Evolutionary conservation across 2,797 vertebrate species (phyloP).

Genomic region (Urosaurus nigricauda): DNA sequence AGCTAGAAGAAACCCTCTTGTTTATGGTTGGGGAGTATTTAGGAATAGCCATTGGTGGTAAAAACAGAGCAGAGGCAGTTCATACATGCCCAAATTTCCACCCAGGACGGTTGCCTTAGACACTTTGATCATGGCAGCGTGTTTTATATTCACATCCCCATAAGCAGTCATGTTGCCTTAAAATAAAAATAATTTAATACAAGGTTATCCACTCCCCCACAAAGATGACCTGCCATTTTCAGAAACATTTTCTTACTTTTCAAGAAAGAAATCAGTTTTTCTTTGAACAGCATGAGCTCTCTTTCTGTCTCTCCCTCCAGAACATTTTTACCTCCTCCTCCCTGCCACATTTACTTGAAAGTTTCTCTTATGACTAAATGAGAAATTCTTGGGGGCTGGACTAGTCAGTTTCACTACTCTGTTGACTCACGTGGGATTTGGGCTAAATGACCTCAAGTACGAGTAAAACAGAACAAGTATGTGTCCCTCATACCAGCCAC

Average conservation of each 20-base stretch:
- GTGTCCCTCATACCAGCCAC: not conserved
- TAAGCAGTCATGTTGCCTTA: not conserved
- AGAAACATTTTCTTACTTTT: slow-evolving; percentile 10
- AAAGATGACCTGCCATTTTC: slow-evolving; percentile 14
- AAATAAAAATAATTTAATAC: not conserved
- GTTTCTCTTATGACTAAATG: slow-evolving; percentile 3
- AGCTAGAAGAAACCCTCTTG: not conserved
- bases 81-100: not conserved
- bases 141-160: not conserved
- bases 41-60: not conserved
- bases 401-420: not conserved
- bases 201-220: not conserved
- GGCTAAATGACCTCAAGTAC: not conserved
- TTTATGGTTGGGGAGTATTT: not conserved
- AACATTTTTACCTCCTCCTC: not conserved
- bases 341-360: not conserved
- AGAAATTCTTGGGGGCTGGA: slow-evolving; percentile 4
- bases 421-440: not conserved
- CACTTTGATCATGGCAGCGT: not conserved
- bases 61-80: not conserved
- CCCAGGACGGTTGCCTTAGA: not conserved
- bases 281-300: slow-evolving; percentile 4
- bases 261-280: not conserved
- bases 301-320: not conserved
- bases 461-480: not conserved